Conservation (phyloP, 2,113 vertebrate genomes). For the Prietella phreatophila region DNA sequence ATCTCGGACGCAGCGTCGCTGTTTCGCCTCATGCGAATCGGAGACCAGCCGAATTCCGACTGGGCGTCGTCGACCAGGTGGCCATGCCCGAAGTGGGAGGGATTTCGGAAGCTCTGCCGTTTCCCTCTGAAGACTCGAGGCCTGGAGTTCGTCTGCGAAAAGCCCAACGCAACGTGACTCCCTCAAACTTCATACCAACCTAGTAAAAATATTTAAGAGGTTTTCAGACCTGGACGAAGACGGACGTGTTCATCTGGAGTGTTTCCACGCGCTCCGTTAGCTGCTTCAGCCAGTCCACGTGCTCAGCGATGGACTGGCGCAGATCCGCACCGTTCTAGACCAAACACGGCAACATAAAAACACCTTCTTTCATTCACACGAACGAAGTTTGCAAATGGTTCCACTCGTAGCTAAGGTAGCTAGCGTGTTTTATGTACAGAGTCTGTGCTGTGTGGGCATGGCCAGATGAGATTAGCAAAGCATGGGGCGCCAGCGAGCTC, state of each 20-base stretch:
- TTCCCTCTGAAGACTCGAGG: conserved; percentile 68
- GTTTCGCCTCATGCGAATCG: conserved; percentile 67
- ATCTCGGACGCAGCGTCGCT: conserved; percentile 78
- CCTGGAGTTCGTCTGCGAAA: conserved; percentile 73
- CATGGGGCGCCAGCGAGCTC: background rate
- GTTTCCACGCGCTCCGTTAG: conserved; percentile 72
- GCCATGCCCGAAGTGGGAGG: conserved; percentile 51
- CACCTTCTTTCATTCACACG: too few species aligned
- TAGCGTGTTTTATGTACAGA: background rate
- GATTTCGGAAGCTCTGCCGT: conserved; percentile 59
- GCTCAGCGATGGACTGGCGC: conserved; percentile 66
- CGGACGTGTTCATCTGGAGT: conserved; percentile 72
- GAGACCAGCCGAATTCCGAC: conserved; percentile 74
- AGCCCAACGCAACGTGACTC: background rate
- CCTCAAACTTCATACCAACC: background rate
- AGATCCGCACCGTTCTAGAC: conserved; percentile 64
- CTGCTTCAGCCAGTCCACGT: conserved; percentile 70
- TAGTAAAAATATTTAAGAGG: background rate
- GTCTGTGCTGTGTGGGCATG: background rate
- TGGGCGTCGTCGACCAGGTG: conserved; percentile 63
- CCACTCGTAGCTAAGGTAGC: background rate
- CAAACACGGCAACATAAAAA: background rate
- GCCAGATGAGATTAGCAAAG: background rate
- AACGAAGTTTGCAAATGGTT: background rate
- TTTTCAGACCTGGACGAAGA: conserved; percentile 72